phyloP scores from a whole-genome alignment of 2,888 invertebrate species.

The Ichneumoninae sp. region DNA sequence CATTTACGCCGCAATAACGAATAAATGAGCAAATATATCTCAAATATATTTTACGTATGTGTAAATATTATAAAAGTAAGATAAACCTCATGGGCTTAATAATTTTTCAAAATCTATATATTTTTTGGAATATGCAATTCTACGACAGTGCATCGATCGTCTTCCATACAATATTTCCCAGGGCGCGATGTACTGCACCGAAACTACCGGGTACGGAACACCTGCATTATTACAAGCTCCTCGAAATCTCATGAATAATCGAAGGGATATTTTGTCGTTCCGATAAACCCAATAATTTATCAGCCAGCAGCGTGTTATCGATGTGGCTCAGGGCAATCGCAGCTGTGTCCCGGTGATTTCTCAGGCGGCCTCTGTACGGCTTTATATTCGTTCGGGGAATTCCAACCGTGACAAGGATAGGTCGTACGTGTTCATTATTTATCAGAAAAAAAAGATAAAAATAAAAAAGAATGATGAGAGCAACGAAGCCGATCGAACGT shows the following conservation, averaged over 20 bases:
- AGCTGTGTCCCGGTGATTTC: constrained; percentile 63
- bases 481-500: constrained; percentile 8
- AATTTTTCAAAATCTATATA: neutral
- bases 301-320: constrained; percentile 44
- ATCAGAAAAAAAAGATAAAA: constrained; percentile 15
- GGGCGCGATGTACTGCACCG: neutral
- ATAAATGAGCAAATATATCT: too few species aligned
- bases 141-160: neutral
- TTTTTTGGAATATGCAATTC: neutral
- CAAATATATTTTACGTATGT: neutral
- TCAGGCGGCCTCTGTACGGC: constrained; percentile 43
- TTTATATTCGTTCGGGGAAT: constrained; percentile 40
- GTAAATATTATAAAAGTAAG: neutral
- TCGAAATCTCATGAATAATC: constrained; percentile 62
- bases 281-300: constrained; percentile 56
- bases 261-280: constrained; percentile 42
- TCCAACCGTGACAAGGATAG: neutral
- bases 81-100: too few species aligned
- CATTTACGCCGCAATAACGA: too few species aligned
- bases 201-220: neutral
- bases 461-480: neutral
- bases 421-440: constrained; percentile 38
- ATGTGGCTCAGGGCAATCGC: constrained; percentile 55
- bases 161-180: neutral
- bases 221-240: constrained; percentile 39